Percentiles rank a stretch among this genome's conserved stretches.
phyloP scores from a whole-genome alignment of 2,888 invertebrate species.

The Thereva nobilitata region DNA sequence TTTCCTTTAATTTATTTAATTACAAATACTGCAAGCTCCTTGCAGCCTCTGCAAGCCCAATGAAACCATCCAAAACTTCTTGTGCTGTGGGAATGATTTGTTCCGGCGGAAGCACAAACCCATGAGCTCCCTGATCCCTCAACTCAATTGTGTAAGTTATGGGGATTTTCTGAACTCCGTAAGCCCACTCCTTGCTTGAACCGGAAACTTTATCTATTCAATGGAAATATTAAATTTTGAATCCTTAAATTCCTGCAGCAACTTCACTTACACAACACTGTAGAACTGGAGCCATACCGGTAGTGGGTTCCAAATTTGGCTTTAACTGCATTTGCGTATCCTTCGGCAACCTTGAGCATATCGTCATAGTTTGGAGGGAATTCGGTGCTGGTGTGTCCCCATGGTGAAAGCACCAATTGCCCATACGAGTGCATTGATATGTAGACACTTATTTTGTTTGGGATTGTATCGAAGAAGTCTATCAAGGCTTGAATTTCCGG shows the following conservation, averaged over 20 bases:
- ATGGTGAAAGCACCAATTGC: slow-evolving; percentile 65
- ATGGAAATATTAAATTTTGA: not conserved
- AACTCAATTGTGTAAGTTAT: slow-evolving; percentile 65
- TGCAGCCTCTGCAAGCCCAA: slow-evolving; percentile 61
- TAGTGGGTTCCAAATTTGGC: slow-evolving; percentile 61
- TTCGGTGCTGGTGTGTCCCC: slow-evolving; percentile 60
- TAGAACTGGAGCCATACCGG: slow-evolving; percentile 63
- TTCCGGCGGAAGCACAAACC: slow-evolving; percentile 68
- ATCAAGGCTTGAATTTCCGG: slow-evolving; percentile 61
- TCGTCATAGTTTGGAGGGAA: slow-evolving; percentile 60
- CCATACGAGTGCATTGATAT: slow-evolving; percentile 70
- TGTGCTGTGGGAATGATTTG: slow-evolving; percentile 66
- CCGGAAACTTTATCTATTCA: slow-evolving; percentile 57
- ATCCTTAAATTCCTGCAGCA: not conserved
- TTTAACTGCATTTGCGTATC: slow-evolving; percentile 61
- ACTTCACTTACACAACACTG: slow-evolving; percentile 61
- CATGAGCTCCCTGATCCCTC: slow-evolving; percentile 69
- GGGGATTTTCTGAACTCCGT: slow-evolving; percentile 61
- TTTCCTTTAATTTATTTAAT: not conserved
- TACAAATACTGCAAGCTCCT: slow-evolving; percentile 57
- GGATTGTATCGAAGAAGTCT: slow-evolving; percentile 54
- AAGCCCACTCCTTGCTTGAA: slow-evolving; percentile 62
- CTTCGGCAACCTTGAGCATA: slow-evolving; percentile 62
- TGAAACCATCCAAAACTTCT: slow-evolving; percentile 64
- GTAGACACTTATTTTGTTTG: slow-evolving; percentile 59